These are phyloP conservation scores for Eurytoma adleriae DNA, from an alignment of 2,888 invertebrate species.

Conservation along the genomic window DNA sequence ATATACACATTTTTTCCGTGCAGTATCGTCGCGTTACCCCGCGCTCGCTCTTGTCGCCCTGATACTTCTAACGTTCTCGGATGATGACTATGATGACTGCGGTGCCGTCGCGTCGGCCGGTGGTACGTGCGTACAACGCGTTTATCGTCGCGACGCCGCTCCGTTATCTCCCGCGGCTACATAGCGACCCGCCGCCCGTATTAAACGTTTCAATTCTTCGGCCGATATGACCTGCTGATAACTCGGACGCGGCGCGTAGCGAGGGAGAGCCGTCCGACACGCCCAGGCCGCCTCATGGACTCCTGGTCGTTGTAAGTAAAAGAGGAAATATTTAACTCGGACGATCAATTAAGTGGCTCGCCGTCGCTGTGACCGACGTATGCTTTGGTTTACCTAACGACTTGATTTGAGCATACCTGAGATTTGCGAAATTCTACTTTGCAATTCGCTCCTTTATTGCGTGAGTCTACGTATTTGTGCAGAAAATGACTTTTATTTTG, in stretches of 20 bases:
- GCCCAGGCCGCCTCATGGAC: background rate
- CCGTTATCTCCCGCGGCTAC: too few relatives aligned
- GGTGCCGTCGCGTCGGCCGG: background rate
- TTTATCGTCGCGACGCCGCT: background rate
- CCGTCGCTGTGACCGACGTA: too few relatives aligned
- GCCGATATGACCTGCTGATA: constrained; percentile 45
- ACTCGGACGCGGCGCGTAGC: constrained; percentile 3
- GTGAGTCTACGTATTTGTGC: too few relatives aligned
- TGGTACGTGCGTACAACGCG: constrained; percentile 1
- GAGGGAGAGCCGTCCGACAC: background rate
- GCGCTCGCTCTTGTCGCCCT: constrained; percentile 22
- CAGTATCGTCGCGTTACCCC: background rate
- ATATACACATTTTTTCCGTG: background rate
- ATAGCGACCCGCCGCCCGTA: too few relatives aligned
- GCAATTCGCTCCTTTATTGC: too few relatives aligned
- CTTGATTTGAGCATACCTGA: too few relatives aligned
- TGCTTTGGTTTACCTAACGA: too few relatives aligned
- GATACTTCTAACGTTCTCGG: constrained; percentile 43
- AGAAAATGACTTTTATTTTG: too few relatives aligned
- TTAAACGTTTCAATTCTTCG: constrained; percentile 13
- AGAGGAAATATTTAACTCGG: constrained; percentile 47
- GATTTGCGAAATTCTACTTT: too few relatives aligned
- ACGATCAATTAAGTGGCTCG: constrained; percentile 13
- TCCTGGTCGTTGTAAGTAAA: constrained; percentile 48
- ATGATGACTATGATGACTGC: constrained; percentile 39